Percentiles rank a stretch among this genome's conserved stretches.
These are phyloP conservation scores for Hippocampus abdominalis DNA, from an alignment of 2,113 vertebrate species.

Conservation along the genomic window DNA sequence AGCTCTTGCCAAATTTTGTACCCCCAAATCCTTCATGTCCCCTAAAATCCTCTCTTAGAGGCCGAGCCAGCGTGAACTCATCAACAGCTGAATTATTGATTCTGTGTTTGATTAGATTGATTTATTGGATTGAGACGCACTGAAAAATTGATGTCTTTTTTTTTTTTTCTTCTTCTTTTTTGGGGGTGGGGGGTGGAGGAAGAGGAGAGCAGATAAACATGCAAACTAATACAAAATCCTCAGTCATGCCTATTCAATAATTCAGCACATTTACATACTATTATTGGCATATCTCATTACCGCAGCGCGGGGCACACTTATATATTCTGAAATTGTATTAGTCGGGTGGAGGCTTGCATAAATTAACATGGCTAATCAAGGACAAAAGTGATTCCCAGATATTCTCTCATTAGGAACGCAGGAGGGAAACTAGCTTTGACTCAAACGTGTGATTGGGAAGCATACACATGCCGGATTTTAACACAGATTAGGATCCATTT, in stretches of 20 bases:
- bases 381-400: constrained; percentile 46
- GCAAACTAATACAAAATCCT: constrained; percentile 65
- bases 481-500: neutral
- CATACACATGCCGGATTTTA: neutral
- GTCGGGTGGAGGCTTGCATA: constrained; percentile 63
- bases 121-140: constrained; percentile 48
- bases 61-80: neutral
- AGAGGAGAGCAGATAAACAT: constrained; percentile 54
- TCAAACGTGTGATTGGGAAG: neutral
- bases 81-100: constrained; percentile 67
- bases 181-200: neutral
- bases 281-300: constrained; percentile 74
- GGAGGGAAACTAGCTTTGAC: neutral
- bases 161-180: constrained; percentile 2
- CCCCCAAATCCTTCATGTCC: neutral
- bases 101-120: constrained; percentile 62
- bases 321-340: constrained; percentile 72
- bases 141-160: constrained; percentile 58
- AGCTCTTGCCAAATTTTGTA: neutral
- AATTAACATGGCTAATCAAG: constrained; percentile 74
- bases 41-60: neutral
- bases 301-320: constrained; percentile 63
- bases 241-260: constrained; percentile 73
- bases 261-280: constrained; percentile 74
- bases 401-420: constrained; percentile 37